Evolutionary conservation across 35 echinoderm and acorn worm genomes (phyloP).

Genomic region (Stichopus chloronotus): DNA sequence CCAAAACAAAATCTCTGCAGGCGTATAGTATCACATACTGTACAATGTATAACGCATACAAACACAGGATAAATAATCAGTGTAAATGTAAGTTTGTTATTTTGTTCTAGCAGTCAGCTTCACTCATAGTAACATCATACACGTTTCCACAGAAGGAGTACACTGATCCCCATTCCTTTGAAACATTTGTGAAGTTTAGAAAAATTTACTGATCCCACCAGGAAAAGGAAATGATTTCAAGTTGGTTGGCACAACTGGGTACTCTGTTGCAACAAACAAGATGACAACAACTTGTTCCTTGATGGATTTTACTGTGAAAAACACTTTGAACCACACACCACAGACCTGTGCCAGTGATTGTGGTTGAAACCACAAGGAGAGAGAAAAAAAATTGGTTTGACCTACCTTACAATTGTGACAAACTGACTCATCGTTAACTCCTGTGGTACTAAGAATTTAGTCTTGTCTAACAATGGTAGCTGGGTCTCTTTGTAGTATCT

Average conservation of each 20-base stretch:
- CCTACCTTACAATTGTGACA: slow-evolving; percentile 99
- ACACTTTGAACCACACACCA: background rate
- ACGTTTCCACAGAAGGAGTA: too few relatives aligned
- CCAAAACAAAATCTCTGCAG: too few relatives aligned
- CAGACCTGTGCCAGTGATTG: background rate
- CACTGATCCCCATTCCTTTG: too few relatives aligned
- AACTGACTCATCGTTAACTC: slow-evolving; percentile 99
- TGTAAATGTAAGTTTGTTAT: too few relatives aligned
- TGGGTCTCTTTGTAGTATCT: slow-evolving; percentile 96
- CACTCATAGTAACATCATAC: too few relatives aligned
- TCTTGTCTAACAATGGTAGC: slow-evolving; percentile 94
- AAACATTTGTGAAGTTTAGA: too few relatives aligned
- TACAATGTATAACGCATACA: too few relatives aligned
- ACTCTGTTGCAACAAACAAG: background rate
- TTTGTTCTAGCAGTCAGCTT: too few relatives aligned
- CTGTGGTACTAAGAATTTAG: slow-evolving; percentile 98
- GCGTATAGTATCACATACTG: too few relatives aligned
- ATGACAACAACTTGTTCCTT: background rate
- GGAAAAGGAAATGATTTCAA: too few relatives aligned
- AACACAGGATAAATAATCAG: too few relatives aligned
- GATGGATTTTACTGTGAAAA: background rate
- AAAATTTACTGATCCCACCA: too few relatives aligned
- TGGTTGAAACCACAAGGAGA: background rate
- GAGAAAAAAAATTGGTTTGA: background rate
- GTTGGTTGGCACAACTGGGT: background rate